These are phyloP conservation scores for Erebia palarica DNA, from an alignment of 2,888 invertebrate genomes.

Conservation along the genomic window DNA sequence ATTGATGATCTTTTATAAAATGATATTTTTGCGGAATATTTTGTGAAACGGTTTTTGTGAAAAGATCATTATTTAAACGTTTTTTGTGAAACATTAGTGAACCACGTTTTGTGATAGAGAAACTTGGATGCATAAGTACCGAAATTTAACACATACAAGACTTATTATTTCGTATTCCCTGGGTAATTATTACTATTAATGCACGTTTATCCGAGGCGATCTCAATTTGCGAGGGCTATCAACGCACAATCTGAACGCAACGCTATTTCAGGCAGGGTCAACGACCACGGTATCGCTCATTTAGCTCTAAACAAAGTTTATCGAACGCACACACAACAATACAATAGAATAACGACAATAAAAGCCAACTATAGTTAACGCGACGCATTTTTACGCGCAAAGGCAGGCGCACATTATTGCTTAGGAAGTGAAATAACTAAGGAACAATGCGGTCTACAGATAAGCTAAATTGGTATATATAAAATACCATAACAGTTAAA, in stretches of 20 bases:
- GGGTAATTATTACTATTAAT: slow-evolving; percentile 46
- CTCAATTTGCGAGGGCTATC: slow-evolving; percentile 62
- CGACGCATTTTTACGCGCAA: slow-evolving; percentile 35
- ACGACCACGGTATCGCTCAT: slow-evolving; percentile 73
- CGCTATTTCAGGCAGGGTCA: slow-evolving; percentile 68
- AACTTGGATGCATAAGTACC: no score
- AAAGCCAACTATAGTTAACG: slow-evolving; percentile 29
- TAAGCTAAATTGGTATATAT: background rate
- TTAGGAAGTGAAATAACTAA: slow-evolving; percentile 19
- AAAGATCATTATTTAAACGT: no score
- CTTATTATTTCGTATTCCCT: slow-evolving; percentile 36
- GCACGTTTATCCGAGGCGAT: slow-evolving; percentile 54
- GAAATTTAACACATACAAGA: background rate
- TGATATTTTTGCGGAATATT: no score
- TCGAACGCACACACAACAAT: slow-evolving; percentile 68
- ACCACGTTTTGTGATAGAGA: no score
- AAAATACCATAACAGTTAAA: background rate
- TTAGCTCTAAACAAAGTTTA: slow-evolving; percentile 80
- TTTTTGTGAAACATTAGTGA: no score
- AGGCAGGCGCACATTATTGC: slow-evolving; percentile 22
- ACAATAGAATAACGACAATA: slow-evolving; percentile 70
- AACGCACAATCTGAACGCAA: slow-evolving; percentile 60
- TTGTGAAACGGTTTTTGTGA: no score
- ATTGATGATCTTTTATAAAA: no score
- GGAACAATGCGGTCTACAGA: slow-evolving; percentile 9